Evolutionary conservation across 2,113 vertebrate species (phyloP).

Genomic region (Vulpes ferrilata): DNA sequence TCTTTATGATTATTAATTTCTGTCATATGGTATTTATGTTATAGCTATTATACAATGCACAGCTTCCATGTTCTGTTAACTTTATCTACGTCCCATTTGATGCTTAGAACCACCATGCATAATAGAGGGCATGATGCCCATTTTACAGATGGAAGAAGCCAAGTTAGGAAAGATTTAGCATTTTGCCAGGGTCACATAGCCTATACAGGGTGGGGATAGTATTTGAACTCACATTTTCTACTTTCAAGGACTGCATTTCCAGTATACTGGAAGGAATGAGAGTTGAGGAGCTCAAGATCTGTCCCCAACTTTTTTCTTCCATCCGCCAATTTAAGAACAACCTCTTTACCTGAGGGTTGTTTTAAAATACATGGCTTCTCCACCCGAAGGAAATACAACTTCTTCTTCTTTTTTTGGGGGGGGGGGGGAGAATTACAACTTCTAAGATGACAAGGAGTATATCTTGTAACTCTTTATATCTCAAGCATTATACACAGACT

Average conservation of each 20-base stretch:
- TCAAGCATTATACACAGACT: neutral
- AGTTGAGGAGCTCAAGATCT: neutral
- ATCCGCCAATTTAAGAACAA: neutral
- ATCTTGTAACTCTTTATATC: neutral
- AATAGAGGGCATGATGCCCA: neutral
- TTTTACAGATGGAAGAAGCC: neutral
- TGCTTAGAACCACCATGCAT: neutral
- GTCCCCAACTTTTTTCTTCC: neutral
- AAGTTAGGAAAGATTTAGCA: neutral
- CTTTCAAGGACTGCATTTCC: neutral
- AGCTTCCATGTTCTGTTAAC: neutral
- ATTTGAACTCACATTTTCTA: neutral
- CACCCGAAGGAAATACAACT: neutral
- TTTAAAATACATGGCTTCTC: neutral
- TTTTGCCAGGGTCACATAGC: neutral
- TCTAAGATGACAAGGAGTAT: neutral
- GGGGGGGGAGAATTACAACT: too few species aligned
- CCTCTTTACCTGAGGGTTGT: neutral
- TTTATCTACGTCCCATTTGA: neutral
- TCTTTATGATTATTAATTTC: slow-evolving; percentile 4
- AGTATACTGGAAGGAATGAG: neutral
- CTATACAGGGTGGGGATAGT: too few species aligned
- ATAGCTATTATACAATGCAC: neutral
- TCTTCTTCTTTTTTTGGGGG: neutral
- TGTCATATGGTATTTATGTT: neutral